Conservation (phyloP, 1,140 invertebrate species). For the Copidosoma floridanum region DNA sequence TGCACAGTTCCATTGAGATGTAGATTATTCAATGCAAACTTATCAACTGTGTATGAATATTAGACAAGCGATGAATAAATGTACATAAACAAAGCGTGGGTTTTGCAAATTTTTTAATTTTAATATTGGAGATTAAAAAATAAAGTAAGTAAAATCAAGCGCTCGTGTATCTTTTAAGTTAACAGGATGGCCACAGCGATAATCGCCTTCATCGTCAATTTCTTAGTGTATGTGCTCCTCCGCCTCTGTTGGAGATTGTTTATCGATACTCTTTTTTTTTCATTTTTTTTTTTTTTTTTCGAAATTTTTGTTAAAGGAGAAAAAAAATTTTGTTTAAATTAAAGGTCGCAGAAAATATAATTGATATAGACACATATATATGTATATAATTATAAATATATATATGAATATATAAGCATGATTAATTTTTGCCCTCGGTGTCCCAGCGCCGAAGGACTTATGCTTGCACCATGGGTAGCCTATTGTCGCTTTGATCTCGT, state of each 20-base stretch:
- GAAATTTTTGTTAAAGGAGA: no score
- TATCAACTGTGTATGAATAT: no score
- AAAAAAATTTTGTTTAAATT: conserved; percentile 1
- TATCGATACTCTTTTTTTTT: conserved; percentile 5
- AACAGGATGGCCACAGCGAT: conserved; percentile 15
- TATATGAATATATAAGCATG: conserved; percentile 27
- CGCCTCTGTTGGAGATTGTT: conserved; percentile 13
- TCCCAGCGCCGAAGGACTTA: conserved; percentile 42
- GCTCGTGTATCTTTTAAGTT: conserved; percentile 17
- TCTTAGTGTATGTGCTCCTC: conserved; percentile 16
- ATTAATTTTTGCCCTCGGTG: conserved; percentile 27
- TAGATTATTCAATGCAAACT: no score
- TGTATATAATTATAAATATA: no score
- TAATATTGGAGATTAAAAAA: no score
- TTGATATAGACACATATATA: no score
- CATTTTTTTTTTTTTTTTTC: conserved; percentile 11
- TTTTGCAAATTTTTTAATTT: no score
- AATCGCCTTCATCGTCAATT: conserved; percentile 14
- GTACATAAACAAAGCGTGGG: no score
- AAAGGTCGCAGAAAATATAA: conserved; percentile 22
- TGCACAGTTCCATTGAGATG: no score
- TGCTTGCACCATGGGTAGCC: conserved; percentile 43
- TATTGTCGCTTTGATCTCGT: conserved; percentile 25
- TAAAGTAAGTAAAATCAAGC: conserved; percentile 3
- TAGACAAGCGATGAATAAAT: no score